Conservation (phyloP, 2,888 invertebrate species). For the Poecilus cupreus region DNA sequence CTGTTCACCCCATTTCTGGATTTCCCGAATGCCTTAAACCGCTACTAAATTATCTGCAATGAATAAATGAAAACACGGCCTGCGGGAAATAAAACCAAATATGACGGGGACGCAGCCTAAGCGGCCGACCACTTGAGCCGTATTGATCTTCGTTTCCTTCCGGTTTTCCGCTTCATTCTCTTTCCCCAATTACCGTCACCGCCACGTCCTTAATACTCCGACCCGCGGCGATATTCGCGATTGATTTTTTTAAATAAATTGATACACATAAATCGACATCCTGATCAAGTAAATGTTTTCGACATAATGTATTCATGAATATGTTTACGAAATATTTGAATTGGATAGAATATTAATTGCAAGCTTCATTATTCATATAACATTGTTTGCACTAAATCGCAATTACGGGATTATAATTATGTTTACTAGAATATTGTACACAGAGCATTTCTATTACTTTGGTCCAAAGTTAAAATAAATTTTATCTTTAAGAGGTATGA, state of each 20-base stretch:
- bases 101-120: constrained; percentile 26
- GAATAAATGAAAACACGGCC: constrained; percentile 68
- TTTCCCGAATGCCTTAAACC: constrained; percentile 67
- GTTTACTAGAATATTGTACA: too few relatives aligned
- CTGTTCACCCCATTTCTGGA: constrained; percentile 63
- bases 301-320: neutral
- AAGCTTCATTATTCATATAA: too few relatives aligned
- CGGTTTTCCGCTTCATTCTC: constrained; percentile 8
- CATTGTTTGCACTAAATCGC: too few relatives aligned
- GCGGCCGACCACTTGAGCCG: constrained; percentile 17
- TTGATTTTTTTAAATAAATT: constrained; percentile 1
- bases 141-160: constrained; percentile 43
- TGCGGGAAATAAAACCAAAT: constrained; percentile 61
- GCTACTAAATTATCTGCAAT: constrained; percentile 68
- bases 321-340: neutral
- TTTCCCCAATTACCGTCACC: neutral
- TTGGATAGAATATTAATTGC: neutral
- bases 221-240: neutral
- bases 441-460: too few relatives aligned
- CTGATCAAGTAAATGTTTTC: neutral
- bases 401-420: too few relatives aligned
- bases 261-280: neutral
- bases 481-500: too few relatives aligned
- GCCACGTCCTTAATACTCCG: neutral
- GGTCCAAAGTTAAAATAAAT: too few relatives aligned